Base-by-base conservation (phyloP, 2,888 invertebrate genomes). In the Mechanitis mazaeus region DNA sequence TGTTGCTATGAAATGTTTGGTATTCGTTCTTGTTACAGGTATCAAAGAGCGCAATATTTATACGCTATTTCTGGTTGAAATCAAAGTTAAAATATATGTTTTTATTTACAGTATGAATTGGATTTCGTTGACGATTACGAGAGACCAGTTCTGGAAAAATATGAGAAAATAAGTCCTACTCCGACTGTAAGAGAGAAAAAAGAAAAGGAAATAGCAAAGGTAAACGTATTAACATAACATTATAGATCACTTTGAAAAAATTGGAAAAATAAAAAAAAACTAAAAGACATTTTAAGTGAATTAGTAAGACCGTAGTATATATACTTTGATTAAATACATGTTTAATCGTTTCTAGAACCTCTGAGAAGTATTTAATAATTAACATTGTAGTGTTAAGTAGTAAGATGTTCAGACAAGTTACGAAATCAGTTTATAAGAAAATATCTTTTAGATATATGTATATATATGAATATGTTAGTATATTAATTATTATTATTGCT, bases 111-210 rank as follows among this genome's bases (percentile, higher is more conserved):
- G 86, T 72, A 80, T 66, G 87, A 89, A 77, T 75, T 89, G 69
- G 90, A 90, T 79, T 90, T 91, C 75, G 87, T 89, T 47, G 93
- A 94, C 60, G 95, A 95, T 82, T 95, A 95, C 75, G 95, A 95
- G 71, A 92, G 94, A 66, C 93, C 95, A 3, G 93, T 92, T 38
- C 89, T 95, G 66, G 94, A 95, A 72, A 94, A 92, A 81, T 94
- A 93, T 73, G 93, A 94, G 79, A 93, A 92, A 74, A 75, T 90
- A n/a, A 73, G 87, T 33, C 90, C 90, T 4, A 90, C 90, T 63
- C 87, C 90, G n/a, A 80, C 79, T 53, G 75, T 80, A 2, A 75
- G 78, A 68, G 87, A 87, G 62, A 90, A 89, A 80, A 90, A 90
- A 74, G 87, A 87, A 74, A 87, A 87, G 64, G 87, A 85, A 74